These are phyloP conservation scores for Achroia grisella DNA, from an alignment of 1,140 invertebrate genomes.

Conservation along the genomic window DNA sequence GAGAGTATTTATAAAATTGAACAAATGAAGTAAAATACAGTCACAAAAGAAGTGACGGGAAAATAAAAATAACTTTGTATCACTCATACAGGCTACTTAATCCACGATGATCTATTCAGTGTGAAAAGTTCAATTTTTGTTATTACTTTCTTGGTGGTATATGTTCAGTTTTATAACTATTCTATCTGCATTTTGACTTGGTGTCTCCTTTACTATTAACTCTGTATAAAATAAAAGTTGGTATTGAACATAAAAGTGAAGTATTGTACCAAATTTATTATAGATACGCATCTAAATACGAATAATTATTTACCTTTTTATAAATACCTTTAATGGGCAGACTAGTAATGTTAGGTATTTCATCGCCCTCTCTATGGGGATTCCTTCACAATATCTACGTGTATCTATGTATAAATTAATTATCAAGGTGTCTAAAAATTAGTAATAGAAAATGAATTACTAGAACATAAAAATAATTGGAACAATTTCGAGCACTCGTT, in stretches of 20 bases:
- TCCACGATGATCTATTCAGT: too few relatives aligned
- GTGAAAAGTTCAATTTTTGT: too few relatives aligned
- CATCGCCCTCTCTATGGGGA: conserved; percentile 20
- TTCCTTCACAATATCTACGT: conserved; percentile 42
- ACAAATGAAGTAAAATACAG: too few relatives aligned
- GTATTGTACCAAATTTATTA: neutral
- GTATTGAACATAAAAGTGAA: conserved; percentile 1
- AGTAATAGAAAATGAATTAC: conserved; percentile 68
- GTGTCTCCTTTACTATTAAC: too few relatives aligned
- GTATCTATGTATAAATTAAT: conserved; percentile 58
- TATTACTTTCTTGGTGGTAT: too few relatives aligned
- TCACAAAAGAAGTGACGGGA: too few relatives aligned
- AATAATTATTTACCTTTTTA: neutral
- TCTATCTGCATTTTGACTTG: too few relatives aligned
- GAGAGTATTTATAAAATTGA: too few relatives aligned
- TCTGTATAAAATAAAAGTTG: too few relatives aligned
- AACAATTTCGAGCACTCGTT: conserved; percentile 70
- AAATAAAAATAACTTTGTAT: too few relatives aligned
- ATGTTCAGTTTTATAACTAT: too few relatives aligned
- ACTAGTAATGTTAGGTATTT: conserved; percentile 8
- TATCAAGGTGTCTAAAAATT: conserved; percentile 58
- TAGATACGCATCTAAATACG: neutral
- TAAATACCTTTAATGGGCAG: conserved; percentile 3
- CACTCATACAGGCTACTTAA: too few relatives aligned
- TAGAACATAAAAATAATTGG: conserved; percentile 67